Evolutionary conservation across 1,140 invertebrate genomes (phyloP).

Genomic region (Hormaphis cornu): DNA sequence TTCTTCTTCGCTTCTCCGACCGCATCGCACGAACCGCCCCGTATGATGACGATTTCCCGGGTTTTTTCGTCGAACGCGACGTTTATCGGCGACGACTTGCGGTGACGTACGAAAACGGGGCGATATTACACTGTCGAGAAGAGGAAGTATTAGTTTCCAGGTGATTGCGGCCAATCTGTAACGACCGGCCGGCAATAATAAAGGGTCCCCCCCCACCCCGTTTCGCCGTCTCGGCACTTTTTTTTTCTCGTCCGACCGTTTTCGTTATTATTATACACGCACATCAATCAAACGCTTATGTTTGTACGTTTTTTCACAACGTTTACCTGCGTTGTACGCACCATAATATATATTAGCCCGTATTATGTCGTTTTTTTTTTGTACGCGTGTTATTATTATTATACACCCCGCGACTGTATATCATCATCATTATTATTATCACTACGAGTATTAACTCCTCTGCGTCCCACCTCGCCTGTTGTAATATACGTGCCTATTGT

Average conservation of each 20-base stretch:
- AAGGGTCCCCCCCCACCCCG: background rate
- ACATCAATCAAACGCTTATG: slow-evolving; percentile 33
- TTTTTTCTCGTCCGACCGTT: slow-evolving; percentile 19
- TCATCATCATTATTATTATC: slow-evolving; percentile 10
- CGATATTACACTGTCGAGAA: too few relatives aligned
- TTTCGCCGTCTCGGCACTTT: too few relatives aligned
- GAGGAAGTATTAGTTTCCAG: slow-evolving; percentile 33
- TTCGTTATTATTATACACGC: slow-evolving; percentile 26
- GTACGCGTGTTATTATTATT: slow-evolving; percentile 9
- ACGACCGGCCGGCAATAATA: slow-evolving; percentile 25
- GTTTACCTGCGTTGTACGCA: slow-evolving; percentile 15
- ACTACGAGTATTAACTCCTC: slow-evolving; percentile 26
- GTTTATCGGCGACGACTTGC: too few relatives aligned
- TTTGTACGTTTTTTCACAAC: slow-evolving; percentile 25
- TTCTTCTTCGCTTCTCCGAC: too few relatives aligned
- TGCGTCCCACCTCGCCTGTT: background rate
- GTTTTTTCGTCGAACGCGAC: too few relatives aligned
- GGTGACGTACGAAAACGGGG: too few relatives aligned
- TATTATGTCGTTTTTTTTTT: slow-evolving; percentile 30
- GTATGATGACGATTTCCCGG: too few relatives aligned
- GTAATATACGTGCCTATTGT: slow-evolving; percentile 10
- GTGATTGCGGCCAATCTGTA: slow-evolving; percentile 32
- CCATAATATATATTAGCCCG: slow-evolving; percentile 29
- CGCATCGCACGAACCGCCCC: too few relatives aligned
- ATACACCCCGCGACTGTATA: slow-evolving; percentile 24